Evolutionary conservation across 2,888 invertebrate species (phyloP).

Genomic region (Rotaria sp.): DNA sequence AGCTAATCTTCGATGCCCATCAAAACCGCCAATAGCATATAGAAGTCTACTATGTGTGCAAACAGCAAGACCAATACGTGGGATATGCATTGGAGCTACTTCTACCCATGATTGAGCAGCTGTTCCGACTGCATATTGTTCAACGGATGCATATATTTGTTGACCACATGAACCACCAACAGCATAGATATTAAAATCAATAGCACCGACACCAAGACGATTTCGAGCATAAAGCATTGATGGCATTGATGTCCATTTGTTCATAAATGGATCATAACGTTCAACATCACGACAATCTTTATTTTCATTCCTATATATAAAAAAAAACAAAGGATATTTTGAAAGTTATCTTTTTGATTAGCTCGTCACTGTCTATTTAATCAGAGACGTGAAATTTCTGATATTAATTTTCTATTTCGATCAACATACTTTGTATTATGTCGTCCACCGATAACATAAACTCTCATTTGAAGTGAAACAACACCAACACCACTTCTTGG

Average conservation of each 20-base stretch:
- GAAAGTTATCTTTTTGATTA: too few species aligned
- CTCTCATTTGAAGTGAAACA: conserved; percentile 61
- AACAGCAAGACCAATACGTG: conserved; percentile 68
- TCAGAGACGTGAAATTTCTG: too few species aligned
- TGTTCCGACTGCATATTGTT: conserved; percentile 76
- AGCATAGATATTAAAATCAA: conserved; percentile 81
- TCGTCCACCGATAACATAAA: conserved; percentile 84
- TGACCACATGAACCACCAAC: conserved; percentile 81
- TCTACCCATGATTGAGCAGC: conserved; percentile 73
- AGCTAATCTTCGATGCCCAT: conserved; percentile 69
- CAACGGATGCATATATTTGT: conserved; percentile 77
- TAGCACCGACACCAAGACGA: conserved; percentile 82
- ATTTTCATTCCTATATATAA: conserved; percentile 62
- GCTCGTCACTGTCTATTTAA: too few species aligned
- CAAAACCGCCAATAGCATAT: conserved; percentile 79
- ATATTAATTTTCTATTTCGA: too few species aligned
- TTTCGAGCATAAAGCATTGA: conserved; percentile 74
- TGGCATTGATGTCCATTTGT: conserved; percentile 76
- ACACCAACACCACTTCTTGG: conserved; percentile 69
- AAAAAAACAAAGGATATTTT: too few species aligned
- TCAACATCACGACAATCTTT: conserved; percentile 63
- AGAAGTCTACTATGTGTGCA: conserved; percentile 61
- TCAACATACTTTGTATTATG: conserved; percentile 73
- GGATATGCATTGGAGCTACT: conserved; percentile 59
- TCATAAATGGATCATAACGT: conserved; percentile 74